Evolutionary conservation across 1,140 invertebrate species (phyloP).

Genomic region (Tetramorium simillimum): DNA sequence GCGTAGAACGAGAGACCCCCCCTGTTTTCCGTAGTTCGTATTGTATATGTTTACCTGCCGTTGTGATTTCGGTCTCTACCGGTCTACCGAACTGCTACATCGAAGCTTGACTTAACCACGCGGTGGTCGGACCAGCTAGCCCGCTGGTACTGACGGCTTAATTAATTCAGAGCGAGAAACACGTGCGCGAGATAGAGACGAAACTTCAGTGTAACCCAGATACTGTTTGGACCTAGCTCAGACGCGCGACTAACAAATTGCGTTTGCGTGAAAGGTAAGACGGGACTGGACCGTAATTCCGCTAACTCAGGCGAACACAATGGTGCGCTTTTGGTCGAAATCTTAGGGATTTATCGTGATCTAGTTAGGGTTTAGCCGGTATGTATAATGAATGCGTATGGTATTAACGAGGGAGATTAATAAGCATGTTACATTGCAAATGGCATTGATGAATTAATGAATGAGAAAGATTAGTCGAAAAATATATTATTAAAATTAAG

Average conservation of each 20-base stretch:
- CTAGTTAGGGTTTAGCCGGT: slow-evolving; percentile 32
- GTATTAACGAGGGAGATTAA: neutral
- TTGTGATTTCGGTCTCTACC: slow-evolving; percentile 62
- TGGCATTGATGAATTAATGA: neutral
- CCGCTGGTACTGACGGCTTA: slow-evolving; percentile 69
- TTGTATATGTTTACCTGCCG: slow-evolving; percentile 57
- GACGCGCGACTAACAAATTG: slow-evolving; percentile 59
- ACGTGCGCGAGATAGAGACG: slow-evolving; percentile 52
- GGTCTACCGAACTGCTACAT: slow-evolving; percentile 57
- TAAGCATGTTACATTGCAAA: neutral
- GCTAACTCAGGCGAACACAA: slow-evolving; percentile 69
- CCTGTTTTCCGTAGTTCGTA: slow-evolving; percentile 59
- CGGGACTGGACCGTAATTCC: slow-evolving; percentile 54
- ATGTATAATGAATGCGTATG: neutral
- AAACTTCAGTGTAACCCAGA: slow-evolving; percentile 68
- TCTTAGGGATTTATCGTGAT: slow-evolving; percentile 45
- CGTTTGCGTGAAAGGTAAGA: slow-evolving; percentile 48
- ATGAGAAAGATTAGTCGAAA: neutral
- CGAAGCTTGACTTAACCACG: slow-evolving; percentile 63
- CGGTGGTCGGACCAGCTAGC: slow-evolving; percentile 54
- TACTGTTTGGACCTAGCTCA: slow-evolving; percentile 49
- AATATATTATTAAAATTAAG: neutral
- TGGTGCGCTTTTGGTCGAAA: slow-evolving; percentile 49
- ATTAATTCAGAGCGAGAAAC: slow-evolving; percentile 67
- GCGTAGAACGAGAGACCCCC: slow-evolving; percentile 25